Conservation (phyloP, 2,888 invertebrate species). For the Phytoseiulus persimilis region DNA sequence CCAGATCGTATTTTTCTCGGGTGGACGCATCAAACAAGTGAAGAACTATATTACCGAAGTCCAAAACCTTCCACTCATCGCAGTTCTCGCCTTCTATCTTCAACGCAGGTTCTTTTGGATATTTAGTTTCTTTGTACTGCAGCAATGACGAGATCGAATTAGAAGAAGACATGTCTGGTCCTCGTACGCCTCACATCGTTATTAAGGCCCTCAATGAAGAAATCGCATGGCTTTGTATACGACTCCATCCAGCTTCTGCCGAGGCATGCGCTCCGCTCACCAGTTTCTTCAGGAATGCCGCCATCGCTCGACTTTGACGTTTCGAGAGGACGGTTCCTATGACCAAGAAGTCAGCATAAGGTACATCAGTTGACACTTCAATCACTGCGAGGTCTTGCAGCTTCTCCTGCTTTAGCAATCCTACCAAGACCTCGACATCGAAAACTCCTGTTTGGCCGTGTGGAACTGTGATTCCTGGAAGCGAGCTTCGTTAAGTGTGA, state of each 20-base stretch:
- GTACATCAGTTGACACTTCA: constrained; percentile 62
- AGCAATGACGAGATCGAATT: constrained; percentile 33
- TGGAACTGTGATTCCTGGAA: constrained; percentile 51
- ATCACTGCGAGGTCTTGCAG: constrained; percentile 72
- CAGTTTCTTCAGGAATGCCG: constrained; percentile 46
- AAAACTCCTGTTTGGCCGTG: constrained; percentile 75
- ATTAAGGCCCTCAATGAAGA: no score
- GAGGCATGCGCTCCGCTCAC: constrained; percentile 41
- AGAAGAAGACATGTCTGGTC: no score
- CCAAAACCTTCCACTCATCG: constrained; percentile 77
- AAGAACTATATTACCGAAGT: constrained; percentile 77
- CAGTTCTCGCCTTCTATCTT: constrained; percentile 67
- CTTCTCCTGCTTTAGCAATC: constrained; percentile 66
- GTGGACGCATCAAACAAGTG: constrained; percentile 70
- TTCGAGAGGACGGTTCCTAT: constrained; percentile 58
- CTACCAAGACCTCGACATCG: constrained; percentile 75
- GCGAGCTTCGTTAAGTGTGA: no score
- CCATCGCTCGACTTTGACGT: constrained; percentile 50
- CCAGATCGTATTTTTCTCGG: constrained; percentile 70
- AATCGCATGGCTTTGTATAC: no score
- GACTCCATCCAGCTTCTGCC: no score
- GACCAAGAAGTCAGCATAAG: constrained; percentile 76
- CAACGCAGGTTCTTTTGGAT: constrained; percentile 57
- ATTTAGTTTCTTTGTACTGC: constrained; percentile 45
- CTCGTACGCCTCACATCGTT: no score